These are phyloP conservation scores for Laticauda laticaudata DNA, from an alignment of 2,113 vertebrate species.

Conservation along the genomic window DNA sequence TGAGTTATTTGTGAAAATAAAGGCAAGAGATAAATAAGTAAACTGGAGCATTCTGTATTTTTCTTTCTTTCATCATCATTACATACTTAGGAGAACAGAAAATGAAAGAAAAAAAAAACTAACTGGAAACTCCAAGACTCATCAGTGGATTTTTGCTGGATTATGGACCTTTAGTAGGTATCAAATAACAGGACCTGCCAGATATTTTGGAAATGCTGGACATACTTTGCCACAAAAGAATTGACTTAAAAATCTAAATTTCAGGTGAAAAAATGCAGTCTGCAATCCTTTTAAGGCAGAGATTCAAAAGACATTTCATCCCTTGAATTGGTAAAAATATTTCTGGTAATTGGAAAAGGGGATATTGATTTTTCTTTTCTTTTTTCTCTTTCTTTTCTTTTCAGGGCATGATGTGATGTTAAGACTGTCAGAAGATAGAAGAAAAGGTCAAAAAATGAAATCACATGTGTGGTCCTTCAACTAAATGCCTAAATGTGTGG, in stretches of 20 bases:
- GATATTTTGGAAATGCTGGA: background rate
- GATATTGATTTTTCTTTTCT: background rate
- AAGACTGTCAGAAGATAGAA: background rate
- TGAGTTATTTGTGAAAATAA: no score
- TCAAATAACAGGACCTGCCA: background rate
- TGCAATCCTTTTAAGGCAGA: background rate
- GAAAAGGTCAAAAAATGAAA: background rate
- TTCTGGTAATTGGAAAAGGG: background rate
- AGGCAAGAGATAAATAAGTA: background rate
- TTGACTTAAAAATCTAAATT: background rate
- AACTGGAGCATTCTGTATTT: background rate
- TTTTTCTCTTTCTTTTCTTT: background rate
- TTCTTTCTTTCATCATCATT: background rate
- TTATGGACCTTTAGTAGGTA: background rate
- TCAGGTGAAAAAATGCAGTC: background rate
- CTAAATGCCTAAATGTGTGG: background rate
- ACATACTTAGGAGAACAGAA: background rate
- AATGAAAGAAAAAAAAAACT: background rate
- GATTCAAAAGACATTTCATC: background rate
- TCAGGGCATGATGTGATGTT: background rate
- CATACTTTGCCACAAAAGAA: background rate
- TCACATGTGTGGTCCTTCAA: background rate
- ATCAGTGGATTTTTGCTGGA: background rate
- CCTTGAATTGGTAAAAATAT: background rate
- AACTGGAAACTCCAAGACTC: background rate